Evolutionary conservation across 2,888 invertebrate genomes (phyloP), one percentile per base, ranked within the genome.

Genomic region (Conchocele bisecta): DNA sequence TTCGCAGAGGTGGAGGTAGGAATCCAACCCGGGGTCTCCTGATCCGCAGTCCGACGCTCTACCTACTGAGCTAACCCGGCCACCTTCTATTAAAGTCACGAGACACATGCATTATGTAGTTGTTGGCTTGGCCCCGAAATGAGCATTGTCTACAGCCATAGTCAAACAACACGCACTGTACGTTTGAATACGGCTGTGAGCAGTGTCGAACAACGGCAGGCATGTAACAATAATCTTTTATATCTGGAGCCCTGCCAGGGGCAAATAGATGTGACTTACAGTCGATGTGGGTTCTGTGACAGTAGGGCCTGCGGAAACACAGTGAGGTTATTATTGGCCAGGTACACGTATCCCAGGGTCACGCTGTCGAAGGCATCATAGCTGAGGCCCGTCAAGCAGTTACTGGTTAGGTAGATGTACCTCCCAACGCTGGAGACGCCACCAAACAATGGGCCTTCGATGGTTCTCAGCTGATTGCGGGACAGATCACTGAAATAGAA

Each of bases 351-450:
- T 1, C 42, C 31, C 7, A 83, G 24, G 5, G 37, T 68, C 9
- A 81, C 56, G 39, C 82, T 71, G 44, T 78, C 64, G 44, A 85
- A 82, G 48, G 82, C 84, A 28, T 78, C 75, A 13, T 57, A 74
- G 29, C 63, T 70, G 2, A 85, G 24, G 5, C 41, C 46, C 0
- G 78, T 66, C 59, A 85, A 33, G 9, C 57, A 37, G 59, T 84
- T 84, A 31, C 70, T 51, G 26, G 48, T 57, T 0, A 84, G 26
- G 24, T 31, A 29, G 1, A 75, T 22, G n/a, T 50, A 20, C 3
- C 44, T 15, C 1, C 56, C 26, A 3, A 76, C 54, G 1, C 41
- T 11, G 11, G 71, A 72, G 1, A 46, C 39, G 15, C 72, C 68
- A 7, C 76, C 76, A 61, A 76, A 76, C 37, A 76, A 66, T 11